phyloP scores from a whole-genome alignment of 2,113 vertebrate species.

The Salminus brasiliensis region DNA sequence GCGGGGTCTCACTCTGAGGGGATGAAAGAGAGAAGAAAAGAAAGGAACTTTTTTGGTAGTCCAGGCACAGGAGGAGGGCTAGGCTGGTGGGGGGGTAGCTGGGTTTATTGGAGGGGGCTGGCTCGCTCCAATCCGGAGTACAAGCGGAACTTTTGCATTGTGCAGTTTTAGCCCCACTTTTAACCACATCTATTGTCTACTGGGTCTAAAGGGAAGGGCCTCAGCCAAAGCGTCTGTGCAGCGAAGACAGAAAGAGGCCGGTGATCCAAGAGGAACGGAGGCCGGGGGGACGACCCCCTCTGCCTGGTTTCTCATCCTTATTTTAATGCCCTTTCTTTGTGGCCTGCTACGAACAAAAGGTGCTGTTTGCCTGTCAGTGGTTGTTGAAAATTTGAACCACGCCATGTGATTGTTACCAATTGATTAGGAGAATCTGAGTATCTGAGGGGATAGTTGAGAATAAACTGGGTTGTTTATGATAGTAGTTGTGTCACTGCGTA shows the following conservation, averaged over 20 bases:
- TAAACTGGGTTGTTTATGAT: too few relatives aligned
- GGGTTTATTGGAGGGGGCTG: neutral
- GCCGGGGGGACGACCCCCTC: conserved; percentile 60
- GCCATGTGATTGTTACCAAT: neutral
- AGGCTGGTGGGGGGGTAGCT: conserved; percentile 20
- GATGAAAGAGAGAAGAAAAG: conserved; percentile 34
- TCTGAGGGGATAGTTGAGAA: too few relatives aligned
- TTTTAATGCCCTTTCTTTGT: conserved; percentile 59
- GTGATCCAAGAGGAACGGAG: conserved; percentile 63
- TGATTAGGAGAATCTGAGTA: too few relatives aligned
- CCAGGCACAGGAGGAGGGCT: conserved; percentile 33
- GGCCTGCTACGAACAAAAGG: conserved; percentile 58
- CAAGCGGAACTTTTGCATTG: conserved; percentile 55
- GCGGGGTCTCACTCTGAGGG: conserved; percentile 14
- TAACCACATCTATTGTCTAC: conserved; percentile 63
- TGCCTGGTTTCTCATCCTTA: conserved; percentile 65
- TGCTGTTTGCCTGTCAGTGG: conserved; percentile 42
- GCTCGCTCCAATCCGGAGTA: conserved; percentile 31
- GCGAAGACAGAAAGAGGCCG: conserved; percentile 59
- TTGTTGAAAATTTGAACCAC: conserved; percentile 18
- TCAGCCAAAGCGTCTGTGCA: conserved; percentile 44
- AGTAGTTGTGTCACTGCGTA: too few relatives aligned
- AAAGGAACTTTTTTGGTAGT: conserved; percentile 41
- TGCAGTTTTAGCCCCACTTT: conserved; percentile 55
- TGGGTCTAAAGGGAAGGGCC: conserved; percentile 32